These are phyloP conservation scores for Morpho deidamia DNA, from an alignment of 2,888 invertebrate species.

Conservation along the genomic window DNA sequence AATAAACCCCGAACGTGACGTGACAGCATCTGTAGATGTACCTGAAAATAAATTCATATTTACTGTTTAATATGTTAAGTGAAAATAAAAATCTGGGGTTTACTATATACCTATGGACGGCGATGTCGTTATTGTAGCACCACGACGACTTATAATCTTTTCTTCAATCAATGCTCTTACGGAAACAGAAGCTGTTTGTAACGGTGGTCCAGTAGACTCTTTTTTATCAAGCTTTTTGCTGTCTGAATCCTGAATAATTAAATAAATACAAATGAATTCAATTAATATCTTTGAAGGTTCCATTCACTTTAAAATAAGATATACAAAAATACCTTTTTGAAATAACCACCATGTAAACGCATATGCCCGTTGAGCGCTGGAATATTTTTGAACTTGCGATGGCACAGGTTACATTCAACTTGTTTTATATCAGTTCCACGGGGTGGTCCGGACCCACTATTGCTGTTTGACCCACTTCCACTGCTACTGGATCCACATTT, in stretches of 20 bases:
- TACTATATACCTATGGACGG: conserved; percentile 41
- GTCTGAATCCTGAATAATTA: conserved; percentile 83
- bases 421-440: conserved; percentile 85
- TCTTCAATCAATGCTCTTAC: conserved; percentile 94
- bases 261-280: conserved; percentile 7
- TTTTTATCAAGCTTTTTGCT: conserved; percentile 92
- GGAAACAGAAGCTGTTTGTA: conserved; percentile 95
- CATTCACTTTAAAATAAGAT: no score
- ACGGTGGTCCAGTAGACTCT: conserved; percentile 88
- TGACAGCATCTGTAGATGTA: conserved; percentile 40
- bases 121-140: conserved; percentile 60
- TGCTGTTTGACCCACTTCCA: conserved; percentile 43
- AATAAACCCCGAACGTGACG: conserved; percentile 56
- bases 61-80: not conserved
- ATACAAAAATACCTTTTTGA: conserved; percentile 86
- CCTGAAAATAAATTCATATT: conserved; percentile 32
- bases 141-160: conserved; percentile 93
- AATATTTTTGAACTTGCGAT: conserved; percentile 97
- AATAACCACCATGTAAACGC: conserved; percentile 98
- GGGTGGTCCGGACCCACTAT: conserved; percentile 38
- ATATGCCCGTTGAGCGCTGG: conserved; percentile 99
- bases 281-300: not conserved
- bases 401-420: conserved; percentile 96
- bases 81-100: not conserved
- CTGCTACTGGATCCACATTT: conserved; percentile 46